Base-by-base conservation (phyloP, 2,113 vertebrate species). In the Indicator indicator region DNA sequence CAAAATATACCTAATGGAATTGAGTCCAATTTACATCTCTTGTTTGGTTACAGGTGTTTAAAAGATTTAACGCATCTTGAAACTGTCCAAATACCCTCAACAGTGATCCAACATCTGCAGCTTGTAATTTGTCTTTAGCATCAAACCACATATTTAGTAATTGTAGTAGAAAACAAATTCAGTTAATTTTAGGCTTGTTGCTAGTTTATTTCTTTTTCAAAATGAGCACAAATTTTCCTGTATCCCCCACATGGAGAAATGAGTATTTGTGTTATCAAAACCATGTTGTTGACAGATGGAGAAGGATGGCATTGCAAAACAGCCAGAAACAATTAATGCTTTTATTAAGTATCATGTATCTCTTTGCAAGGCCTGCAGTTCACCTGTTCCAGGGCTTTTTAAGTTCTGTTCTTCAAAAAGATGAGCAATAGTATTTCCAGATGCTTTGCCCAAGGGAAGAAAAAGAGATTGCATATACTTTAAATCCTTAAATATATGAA, bases 21-120 rank as follows among this genome's bases (percentile, higher is more conserved):
- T 21, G 38, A 80, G 13, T n/a, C 38, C 83, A 36, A 94, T 95
- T 92, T 94, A 33, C 68, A 95, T 38, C 82, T 65, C n/a, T 93
- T 12, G 1, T 52, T 56, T 58, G 74, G 20, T 59, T 89, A 38
- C 85, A 97, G 89, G 83, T 95, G 87, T 91, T 94, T 13, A 72
- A 81, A 63, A 95, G 82, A 90, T 95, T 95, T 86, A 88, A 84
- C 69, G 20, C 67, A 23, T 74, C 83, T 96, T 94, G 80, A 74
- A 95, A 96, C 38, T 94, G 83, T 68, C 95, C 95, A 85, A 71
- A 87, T 67, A 72, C 70, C 78, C 88, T 59, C 58, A 70, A 55
- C 16, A 84, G 46, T 26, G 65, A 69, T 55, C 64, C 63, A 63
- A 36, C 89, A 83, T 27, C 91, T 86, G 77, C 73, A 71, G 55